Evolutionary conservation across 2,888 invertebrate genomes (phyloP), one percentile per base, ranked within the genome.

Genomic region (Lasioglossum leucozonium): DNA sequence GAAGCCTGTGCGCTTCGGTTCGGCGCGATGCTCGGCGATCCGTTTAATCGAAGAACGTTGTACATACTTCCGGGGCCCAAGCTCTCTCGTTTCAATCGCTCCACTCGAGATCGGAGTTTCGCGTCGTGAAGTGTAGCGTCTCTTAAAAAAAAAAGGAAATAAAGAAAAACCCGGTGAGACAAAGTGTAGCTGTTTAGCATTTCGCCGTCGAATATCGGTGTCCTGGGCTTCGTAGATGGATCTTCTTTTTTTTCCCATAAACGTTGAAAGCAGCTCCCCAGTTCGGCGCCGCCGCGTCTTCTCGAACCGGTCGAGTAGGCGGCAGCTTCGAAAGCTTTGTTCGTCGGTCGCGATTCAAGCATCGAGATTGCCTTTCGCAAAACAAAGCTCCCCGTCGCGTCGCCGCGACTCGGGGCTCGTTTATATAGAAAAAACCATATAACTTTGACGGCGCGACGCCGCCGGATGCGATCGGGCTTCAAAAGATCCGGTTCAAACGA

Each of bases 301-400:
- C 62, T 65, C 2, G 62, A 16, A 30, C 62, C 8, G 62, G 6
- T n/a, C n/a, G n/a, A n/a, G n/a, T n/a, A n/a, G n/a, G n/a, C n/a
- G n/a, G 2, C 16, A 6, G 34, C 62, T 16, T 6, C 34, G 62
- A 34, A 30, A 65, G 62, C 62, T 65, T 65, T 65, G 62, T 65
- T 34, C 18, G 62, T 5, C 30, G 6, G 18, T 62, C 18, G 62
- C 34, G 34, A 65, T 34, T 65, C 62, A 8, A 65, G 62, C 34
- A 16, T 30, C 30, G 30, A 65, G 62, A 65, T 65, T 65, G 62
- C 62, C 62, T 65, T 34, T 65, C 62, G 62, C 13, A 30, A 65
- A 65, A 65, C 62, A 65, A 65, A 65, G 62, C 30, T 30, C 6
- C 34, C 47, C 47, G 47, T 8, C 44, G 13, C 42, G 42, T 10